These are phyloP conservation scores for Cervus canadensis DNA, from an alignment of 2,113 vertebrate species.

Conservation along the genomic window DNA sequence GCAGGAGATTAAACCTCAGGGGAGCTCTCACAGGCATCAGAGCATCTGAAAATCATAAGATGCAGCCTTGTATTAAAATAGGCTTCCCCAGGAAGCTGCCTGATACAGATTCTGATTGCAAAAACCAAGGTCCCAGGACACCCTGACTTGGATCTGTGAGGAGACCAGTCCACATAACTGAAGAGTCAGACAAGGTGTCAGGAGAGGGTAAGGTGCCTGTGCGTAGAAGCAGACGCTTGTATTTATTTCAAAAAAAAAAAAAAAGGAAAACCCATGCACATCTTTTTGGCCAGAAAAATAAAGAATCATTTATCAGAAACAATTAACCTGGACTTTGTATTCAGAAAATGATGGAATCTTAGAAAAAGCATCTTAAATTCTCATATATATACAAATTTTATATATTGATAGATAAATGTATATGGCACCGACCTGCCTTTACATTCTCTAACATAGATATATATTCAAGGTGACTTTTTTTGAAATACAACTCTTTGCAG, in stretches of 20 bases:
- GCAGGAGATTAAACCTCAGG: neutral
- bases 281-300: neutral
- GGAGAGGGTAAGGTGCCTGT: neutral
- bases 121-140: neutral
- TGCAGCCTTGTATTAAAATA: neutral
- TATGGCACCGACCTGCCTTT: neutral
- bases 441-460: neutral
- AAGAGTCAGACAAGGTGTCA: neutral
- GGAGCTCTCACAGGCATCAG: neutral
- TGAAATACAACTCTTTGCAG: neutral
- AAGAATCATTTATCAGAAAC: neutral
- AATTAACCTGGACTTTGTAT: neutral
- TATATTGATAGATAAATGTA: neutral
- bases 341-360: slow-evolving; percentile 8
- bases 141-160: neutral
- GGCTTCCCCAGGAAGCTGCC: neutral
- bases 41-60: neutral
- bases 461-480: neutral
- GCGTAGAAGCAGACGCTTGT: neutral
- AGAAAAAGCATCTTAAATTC: neutral
- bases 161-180: neutral
- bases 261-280: neutral
- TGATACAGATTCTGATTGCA: neutral
- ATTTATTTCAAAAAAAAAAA: neutral
- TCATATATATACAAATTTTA: neutral